Evolutionary conservation across 2,113 vertebrate genomes (phyloP).

Genomic region (Equus przewalskii): DNA sequence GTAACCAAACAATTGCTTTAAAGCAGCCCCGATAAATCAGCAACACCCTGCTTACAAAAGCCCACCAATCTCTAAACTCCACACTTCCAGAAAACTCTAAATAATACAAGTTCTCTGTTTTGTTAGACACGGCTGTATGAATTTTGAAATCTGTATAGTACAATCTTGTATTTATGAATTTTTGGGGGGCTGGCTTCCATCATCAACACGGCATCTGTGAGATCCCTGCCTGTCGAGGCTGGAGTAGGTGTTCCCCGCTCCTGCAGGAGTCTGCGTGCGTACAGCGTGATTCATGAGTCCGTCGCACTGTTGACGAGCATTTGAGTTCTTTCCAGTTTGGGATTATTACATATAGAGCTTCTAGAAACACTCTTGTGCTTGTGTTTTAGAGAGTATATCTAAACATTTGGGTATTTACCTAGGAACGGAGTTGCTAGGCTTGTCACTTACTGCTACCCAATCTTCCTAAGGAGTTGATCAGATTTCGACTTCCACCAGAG

Average conservation of each 20-base stretch:
- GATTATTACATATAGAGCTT: fast-evolving
- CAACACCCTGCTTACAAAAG: fast-evolving
- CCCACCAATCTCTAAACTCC: neutral
- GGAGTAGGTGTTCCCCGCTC: fast-evolving
- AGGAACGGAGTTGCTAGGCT: neutral
- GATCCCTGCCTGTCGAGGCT: fast-evolving
- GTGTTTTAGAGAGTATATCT: neutral
- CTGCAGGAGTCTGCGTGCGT: fast-evolving
- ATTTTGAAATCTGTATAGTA: fast-evolving
- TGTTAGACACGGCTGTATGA: fast-evolving
- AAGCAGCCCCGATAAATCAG: neutral
- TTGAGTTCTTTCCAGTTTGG: too few species aligned
- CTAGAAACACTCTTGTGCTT: fast-evolving
- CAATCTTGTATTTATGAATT: neutral
- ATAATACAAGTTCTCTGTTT: too few species aligned
- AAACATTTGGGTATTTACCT: too few species aligned
- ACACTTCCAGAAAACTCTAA: neutral
- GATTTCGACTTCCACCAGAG: fast-evolving
- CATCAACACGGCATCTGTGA: neutral
- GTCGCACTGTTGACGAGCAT: fast-evolving
- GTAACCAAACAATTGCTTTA: neutral
- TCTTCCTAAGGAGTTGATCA: neutral
- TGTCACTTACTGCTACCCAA: fast-evolving
- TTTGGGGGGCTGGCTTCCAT: neutral
- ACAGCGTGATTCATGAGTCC: fast-evolving